Conservation (phyloP, 2,888 invertebrate genomes). For the Acleris emargana region DNA sequence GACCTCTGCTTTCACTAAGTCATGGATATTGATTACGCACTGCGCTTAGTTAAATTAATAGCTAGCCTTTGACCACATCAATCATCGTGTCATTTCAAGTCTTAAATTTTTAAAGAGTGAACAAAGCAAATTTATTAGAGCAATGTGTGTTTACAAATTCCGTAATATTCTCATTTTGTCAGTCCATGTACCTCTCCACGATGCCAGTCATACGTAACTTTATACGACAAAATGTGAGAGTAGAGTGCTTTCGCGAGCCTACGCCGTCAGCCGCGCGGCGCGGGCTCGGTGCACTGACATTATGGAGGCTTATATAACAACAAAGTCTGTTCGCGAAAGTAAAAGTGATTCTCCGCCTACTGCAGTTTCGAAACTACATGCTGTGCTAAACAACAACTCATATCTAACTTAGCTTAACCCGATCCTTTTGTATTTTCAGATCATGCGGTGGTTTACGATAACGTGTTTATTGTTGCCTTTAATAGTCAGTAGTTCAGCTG, state of each 20-base stretch:
- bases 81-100: background rate
- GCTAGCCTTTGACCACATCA: slow-evolving; percentile 1
- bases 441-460: slow-evolving; percentile 74
- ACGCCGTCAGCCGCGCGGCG: slow-evolving; percentile 54
- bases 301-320: slow-evolving; percentile 74
- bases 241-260: slow-evolving; percentile 71
- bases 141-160: too few relatives aligned
- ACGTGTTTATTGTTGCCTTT: slow-evolving; percentile 65
- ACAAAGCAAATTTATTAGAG: too few relatives aligned
- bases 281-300: slow-evolving; percentile 59
- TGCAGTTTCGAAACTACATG: slow-evolving; percentile 72
- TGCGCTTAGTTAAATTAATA: slow-evolving; percentile 2
- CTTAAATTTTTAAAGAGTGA: background rate
- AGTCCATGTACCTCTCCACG: background rate
- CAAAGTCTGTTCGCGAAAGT: slow-evolving; percentile 73
- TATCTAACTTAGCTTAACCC: slow-evolving; percentile 40
- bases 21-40: slow-evolving; percentile 12
- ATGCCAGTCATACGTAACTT: slow-evolving; percentile 29
- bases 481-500: slow-evolving; percentile 63
- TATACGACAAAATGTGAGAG: slow-evolving; percentile 58
- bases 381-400: slow-evolving; percentile 63
- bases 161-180: too few relatives aligned
- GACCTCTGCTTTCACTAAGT: background rate
- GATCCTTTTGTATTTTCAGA: slow-evolving; percentile 55
- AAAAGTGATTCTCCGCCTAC: slow-evolving; percentile 77